Evolutionary conservation across 1,140 invertebrate species (phyloP).

Genomic region (Bombus ignitus): DNA sequence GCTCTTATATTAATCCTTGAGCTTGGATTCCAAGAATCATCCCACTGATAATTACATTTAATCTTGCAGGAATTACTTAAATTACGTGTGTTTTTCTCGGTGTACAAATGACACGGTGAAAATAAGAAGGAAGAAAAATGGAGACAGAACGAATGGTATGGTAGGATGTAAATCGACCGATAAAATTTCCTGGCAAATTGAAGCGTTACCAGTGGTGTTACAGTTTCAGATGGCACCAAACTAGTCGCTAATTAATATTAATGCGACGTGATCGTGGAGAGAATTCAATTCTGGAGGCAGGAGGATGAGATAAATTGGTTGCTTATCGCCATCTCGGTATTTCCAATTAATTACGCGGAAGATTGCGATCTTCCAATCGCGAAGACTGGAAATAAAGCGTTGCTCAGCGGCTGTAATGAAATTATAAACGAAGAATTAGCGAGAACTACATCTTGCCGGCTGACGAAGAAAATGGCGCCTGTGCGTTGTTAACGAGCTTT

Average conservation of each 20-base stretch:
- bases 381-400: constrained; percentile 17
- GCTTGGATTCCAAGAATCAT: neutral
- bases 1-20: neutral
- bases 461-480: neutral
- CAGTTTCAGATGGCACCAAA: constrained; percentile 46
- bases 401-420: constrained; percentile 23
- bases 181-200: constrained; percentile 30
- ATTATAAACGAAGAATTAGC: constrained; percentile 47
- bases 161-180: neutral
- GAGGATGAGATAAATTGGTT: constrained; percentile 39
- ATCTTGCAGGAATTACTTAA: neutral
- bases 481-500: constrained; percentile 8
- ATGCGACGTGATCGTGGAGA: constrained; percentile 34
- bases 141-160: too few relatives aligned
- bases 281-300: constrained; percentile 49
- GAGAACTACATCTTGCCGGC: neutral
- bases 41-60: neutral
- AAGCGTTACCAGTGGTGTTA: constrained; percentile 44
- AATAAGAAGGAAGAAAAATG: neutral
- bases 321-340: constrained; percentile 52
- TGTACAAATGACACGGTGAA: neutral
- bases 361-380: constrained; percentile 48
- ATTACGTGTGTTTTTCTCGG: neutral
- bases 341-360: constrained; percentile 50
- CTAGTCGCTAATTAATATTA: constrained; percentile 56